Percentiles rank a stretch among this genome's conserved stretches.
These are phyloP conservation scores for Halcyon badia DNA, from an alignment of 2,797 vertebrate genomes.

Conservation along the genomic window DNA sequence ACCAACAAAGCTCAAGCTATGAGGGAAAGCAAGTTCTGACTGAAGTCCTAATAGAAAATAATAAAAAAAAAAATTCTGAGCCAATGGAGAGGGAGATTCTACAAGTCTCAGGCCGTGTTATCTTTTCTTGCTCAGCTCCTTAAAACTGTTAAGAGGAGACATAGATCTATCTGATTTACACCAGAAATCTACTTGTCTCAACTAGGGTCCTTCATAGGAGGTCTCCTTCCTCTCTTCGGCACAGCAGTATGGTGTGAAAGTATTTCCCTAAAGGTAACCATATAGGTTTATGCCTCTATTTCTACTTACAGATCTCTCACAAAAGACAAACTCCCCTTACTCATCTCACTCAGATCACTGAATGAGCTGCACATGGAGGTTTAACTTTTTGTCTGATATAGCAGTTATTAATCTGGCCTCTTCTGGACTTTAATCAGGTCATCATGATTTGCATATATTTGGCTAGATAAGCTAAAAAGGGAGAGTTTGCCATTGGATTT, in stretches of 20 bases:
- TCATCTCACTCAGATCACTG: background rate
- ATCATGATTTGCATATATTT: background rate
- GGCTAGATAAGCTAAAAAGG: background rate
- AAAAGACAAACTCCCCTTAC: background rate
- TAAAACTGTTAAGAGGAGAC: background rate
- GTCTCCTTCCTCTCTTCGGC: background rate
- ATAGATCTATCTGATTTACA: background rate
- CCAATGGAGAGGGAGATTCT: background rate
- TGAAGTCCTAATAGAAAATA: background rate
- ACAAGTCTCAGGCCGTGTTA: rapidly evolving
- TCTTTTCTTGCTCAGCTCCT: background rate
- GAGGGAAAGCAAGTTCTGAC: background rate
- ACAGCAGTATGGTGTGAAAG: background rate
- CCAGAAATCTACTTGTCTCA: background rate
- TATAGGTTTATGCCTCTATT: background rate
- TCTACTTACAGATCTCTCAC: background rate
- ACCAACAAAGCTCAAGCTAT: rapidly evolving
- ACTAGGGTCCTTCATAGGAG: rapidly evolving
- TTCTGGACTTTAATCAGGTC: background rate
- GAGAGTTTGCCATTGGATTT: background rate
- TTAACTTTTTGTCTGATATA: background rate
- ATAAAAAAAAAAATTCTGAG: background rate
- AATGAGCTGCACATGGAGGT: background rate
- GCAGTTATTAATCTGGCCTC: background rate
- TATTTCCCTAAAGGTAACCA: background rate